Evolutionary conservation across 1,140 invertebrate species (phyloP).

Genomic region (Drosophila kikkawai): DNA sequence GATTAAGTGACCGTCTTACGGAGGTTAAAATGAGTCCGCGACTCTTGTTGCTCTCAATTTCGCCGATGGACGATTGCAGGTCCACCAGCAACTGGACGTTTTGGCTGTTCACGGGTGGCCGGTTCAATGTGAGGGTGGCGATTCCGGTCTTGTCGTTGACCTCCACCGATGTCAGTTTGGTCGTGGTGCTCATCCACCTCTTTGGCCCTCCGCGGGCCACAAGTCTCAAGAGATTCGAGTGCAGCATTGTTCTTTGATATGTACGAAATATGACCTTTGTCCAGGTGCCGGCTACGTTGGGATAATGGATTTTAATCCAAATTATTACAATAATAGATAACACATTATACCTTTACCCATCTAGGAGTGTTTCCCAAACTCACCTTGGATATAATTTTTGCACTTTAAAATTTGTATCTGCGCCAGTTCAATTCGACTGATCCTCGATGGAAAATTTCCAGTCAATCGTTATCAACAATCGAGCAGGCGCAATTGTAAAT

Average conservation of each 20-base stretch:
- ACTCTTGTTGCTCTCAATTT: constrained; percentile 89
- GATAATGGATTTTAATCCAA: not conserved
- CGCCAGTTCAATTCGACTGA: constrained; percentile 5
- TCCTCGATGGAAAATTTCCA: constrained; percentile 14
- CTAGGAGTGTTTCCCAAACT: not conserved
- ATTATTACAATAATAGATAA: not conserved
- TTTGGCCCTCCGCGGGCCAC: not conserved
- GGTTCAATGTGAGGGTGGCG: constrained; percentile 90
- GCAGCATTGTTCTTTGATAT: constrained; percentile 47
- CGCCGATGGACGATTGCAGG: constrained; percentile 88
- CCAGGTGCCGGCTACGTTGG: not conserved
- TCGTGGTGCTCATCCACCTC: constrained; percentile 47
- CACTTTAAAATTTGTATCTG: constrained; percentile 8
- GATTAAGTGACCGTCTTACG: constrained; percentile 82
- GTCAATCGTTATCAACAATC: constrained; percentile 12
- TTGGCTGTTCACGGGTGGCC: constrained; percentile 92
- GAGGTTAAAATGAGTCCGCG: constrained; percentile 93
- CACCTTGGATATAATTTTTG: not conserved
- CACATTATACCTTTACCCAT: not conserved
- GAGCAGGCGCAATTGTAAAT: not conserved
- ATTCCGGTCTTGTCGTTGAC: constrained; percentile 88
- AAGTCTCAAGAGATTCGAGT: constrained; percentile 36
- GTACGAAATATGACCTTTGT: constrained; percentile 12
- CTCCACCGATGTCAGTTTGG: constrained; percentile 79
- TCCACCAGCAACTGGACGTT: constrained; percentile 90